Evolutionary conservation across 2,797 vertebrate genomes (phyloP), one percentile per base, ranked within the genome.

Genomic region (Sebastes alutus): DNA sequence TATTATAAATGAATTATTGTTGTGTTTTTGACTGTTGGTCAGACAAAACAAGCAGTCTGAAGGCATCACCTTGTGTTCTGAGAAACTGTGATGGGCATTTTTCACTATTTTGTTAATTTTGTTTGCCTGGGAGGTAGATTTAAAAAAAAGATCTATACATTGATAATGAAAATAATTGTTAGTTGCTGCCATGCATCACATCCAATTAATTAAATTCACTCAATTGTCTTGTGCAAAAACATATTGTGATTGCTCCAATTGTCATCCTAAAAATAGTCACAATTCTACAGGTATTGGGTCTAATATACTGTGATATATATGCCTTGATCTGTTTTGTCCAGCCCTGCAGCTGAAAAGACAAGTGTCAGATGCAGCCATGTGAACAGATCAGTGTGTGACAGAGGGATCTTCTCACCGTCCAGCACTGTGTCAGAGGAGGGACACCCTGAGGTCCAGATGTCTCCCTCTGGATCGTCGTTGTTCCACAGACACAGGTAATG

Each of bases 401-500:
- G n/a, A n/a, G 13, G 14, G 16, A 11, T n/a, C 30, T n/a, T 29
- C 96, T 97, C 91, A 98, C 98, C 95, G 6, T 97, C 95, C 61
- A 97, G 88, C 14, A 93, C 78, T 18, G 90, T 84, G 9, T 92
- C 93, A 10, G 91, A 81, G 1, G 88, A 80, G 0, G 90, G 67
- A n/a, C 29, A 82, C 7, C 86, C 86, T 0, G 84, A 77, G 52
- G 82, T 66, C 97, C 98, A 99, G 4, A 94, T 6, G 3, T 92
- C 93, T 5, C 97, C 97, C 7, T 96, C 96, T 0, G 97, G 97
- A 23, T 98, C 97, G 59, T 97, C 97, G 23, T 97, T 97, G 86
- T 98, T 98, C 98, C 98, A 98, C 25, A 99, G 92, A 0, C 97
- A 82, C 64, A 99, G 91, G 89, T 98, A 99, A 86, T 97, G 97